Base-by-base conservation (phyloP, 2,797 vertebrate species). In the Chloroceryle inda region DNA sequence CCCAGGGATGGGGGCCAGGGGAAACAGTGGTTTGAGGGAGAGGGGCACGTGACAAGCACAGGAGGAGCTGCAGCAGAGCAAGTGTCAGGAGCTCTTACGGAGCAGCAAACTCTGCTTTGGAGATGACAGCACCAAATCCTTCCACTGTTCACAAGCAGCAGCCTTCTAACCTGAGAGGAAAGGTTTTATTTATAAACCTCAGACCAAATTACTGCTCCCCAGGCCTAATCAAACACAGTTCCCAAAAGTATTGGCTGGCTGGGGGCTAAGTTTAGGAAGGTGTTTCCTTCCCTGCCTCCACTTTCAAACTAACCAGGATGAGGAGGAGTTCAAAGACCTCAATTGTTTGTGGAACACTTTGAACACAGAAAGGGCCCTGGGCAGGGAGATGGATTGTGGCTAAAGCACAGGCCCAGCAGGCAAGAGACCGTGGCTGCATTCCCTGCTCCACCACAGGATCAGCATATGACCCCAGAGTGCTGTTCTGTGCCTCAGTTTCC, bases 321-420 rank as follows among this genome's bases (percentile, higher is more conserved):
- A 94, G 94, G 85, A 95, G 95, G 95, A 95, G 94, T 94, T 95
- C 95, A 92, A 95, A 95, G 93, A 26, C 64, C 94, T 96, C 91
- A 66, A 40, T 80, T 85, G 87, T 80, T 77, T 35, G 72, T 29
- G 71, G 84, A 78, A 77, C 80, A 76, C 91, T 96, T 95, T 84
- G 95, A 94, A 93, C 83, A 79, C 38, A 58, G 72, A 82, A 77
- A 78, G 85, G 78, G 89, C 93, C 90, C 68, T 56, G 82, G 85
- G 94, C 66, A 72, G 79, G 71, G 79, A 91, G 93, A 78, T 81
- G 93, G 88, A 37, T 89, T 80, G 82, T 74, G 82, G 95, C 89
- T 93, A 20, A 47, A 91, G 88, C 61, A 29, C 49, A 45, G 26
- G 24, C 91, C 93, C 68, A 44, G 91, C 74, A 62, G 95, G 96